phyloP scores from a whole-genome alignment of 2,888 invertebrate genomes.

The Chromoteleia sp. region DNA sequence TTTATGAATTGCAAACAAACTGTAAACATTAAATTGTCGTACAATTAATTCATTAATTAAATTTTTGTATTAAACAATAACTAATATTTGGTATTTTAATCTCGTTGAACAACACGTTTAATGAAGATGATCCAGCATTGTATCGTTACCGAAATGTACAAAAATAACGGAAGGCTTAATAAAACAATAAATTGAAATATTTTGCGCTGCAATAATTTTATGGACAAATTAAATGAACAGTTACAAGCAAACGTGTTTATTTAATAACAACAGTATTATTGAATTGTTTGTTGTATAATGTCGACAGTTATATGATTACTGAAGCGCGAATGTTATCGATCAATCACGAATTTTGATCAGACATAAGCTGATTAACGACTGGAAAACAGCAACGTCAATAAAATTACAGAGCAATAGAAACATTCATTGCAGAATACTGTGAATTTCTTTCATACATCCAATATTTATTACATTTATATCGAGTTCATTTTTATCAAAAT shows the following conservation, averaged over 20 bases:
- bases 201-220: neutral
- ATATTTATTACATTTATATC: neutral
- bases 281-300: slow-evolving; percentile 3
- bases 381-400: slow-evolving; percentile 15
- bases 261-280: slow-evolving; percentile 18
- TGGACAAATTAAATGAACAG: slow-evolving; percentile 1
- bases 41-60: too few relatives aligned
- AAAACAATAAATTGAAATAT: too few relatives aligned
- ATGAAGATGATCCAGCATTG: too few relatives aligned
- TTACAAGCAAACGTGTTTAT: slow-evolving; percentile 14
- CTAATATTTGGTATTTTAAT: too few relatives aligned
- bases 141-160: too few relatives aligned
- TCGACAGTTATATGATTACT: slow-evolving; percentile 34
- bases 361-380: slow-evolving; percentile 34
- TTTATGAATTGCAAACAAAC: too few relatives aligned
- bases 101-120: too few relatives aligned
- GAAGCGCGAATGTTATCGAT: slow-evolving; percentile 22
- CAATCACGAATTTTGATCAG: slow-evolving; percentile 33
- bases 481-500: too few relatives aligned
- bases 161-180: too few relatives aligned
- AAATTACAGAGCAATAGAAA: slow-evolving; percentile 9
- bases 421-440: neutral
- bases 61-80: too few relatives aligned
- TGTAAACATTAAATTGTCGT: too few relatives aligned
- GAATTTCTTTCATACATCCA: neutral